These are phyloP conservation scores for Gymnoscelis rufifasciata DNA, from an alignment of 2,888 invertebrate genomes.

Conservation along the genomic window DNA sequence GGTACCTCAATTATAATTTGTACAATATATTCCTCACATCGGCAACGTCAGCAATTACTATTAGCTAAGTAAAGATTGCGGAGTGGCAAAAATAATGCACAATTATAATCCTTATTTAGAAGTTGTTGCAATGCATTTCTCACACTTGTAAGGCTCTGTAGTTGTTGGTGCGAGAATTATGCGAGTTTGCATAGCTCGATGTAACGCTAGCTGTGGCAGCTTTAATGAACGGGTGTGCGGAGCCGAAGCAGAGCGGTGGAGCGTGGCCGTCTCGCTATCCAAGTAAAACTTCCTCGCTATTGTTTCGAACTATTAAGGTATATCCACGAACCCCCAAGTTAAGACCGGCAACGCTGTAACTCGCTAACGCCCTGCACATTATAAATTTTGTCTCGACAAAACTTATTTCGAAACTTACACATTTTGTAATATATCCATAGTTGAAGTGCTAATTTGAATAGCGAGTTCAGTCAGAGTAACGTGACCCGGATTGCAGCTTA, in stretches of 20 bases:
- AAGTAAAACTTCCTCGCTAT: constrained; percentile 52
- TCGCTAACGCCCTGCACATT: constrained; percentile 49
- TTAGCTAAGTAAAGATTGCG: no score
- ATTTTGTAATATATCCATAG: constrained; percentile 30
- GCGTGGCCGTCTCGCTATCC: constrained; percentile 28
- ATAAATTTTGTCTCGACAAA: constrained; percentile 48
- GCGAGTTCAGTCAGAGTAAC: constrained; percentile 8
- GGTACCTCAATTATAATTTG: no score
- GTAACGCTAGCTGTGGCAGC: constrained; percentile 29
- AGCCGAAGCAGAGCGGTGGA: constrained; percentile 27
- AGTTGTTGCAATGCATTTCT: constrained; percentile 29
- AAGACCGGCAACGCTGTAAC: constrained; percentile 50
- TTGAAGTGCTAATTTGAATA: constrained; percentile 25
- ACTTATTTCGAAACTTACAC: constrained; percentile 42
- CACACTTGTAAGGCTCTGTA: constrained; percentile 29
- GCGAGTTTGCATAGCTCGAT: constrained; percentile 38
- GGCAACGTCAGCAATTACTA: no score
- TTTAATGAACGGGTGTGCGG: constrained; percentile 40
- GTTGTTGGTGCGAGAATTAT: constrained; percentile 38
- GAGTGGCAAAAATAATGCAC: neutral
- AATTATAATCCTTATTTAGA: neutral
- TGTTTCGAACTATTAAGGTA: constrained; percentile 52
- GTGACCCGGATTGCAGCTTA: constrained; percentile 18
- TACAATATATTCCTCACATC: no score
- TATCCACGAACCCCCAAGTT: constrained; percentile 40